These are phyloP conservation scores for Ptychoptera contaminata DNA, from an alignment of 2,888 invertebrate genomes.

Conservation along the genomic window DNA sequence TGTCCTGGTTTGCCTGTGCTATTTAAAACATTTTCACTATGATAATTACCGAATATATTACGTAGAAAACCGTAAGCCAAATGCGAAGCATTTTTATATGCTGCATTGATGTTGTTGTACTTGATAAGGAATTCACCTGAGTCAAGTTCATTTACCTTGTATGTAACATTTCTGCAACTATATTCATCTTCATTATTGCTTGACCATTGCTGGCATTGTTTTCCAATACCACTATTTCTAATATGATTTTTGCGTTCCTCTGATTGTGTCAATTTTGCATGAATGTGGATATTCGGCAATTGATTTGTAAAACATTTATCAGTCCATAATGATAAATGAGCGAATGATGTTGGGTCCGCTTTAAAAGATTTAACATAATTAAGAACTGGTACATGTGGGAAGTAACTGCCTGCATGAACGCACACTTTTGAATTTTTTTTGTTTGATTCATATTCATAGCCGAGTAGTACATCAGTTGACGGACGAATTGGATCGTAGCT, in stretches of 20 bases:
- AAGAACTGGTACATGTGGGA: conserved; percentile 35
- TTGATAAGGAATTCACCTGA: too few relatives aligned
- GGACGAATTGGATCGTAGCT: too few relatives aligned
- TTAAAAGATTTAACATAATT: conserved; percentile 39
- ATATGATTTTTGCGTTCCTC: conserved; percentile 35
- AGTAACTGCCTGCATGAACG: neutral
- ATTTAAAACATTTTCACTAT: neutral
- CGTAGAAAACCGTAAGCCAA: too few relatives aligned
- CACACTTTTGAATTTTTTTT: neutral
- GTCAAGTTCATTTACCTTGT: too few relatives aligned
- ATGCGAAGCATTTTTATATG: too few relatives aligned
- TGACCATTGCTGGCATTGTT: conserved; percentile 25
- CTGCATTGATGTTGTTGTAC: too few relatives aligned
- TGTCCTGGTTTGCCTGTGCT: conserved; percentile 30
- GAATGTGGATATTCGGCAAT: conserved; percentile 22
- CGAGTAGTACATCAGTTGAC: too few relatives aligned
- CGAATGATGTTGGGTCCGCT: conserved; percentile 34
- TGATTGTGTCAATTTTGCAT: conserved; percentile 35
- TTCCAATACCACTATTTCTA: conserved; percentile 29
- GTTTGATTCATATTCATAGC: too few relatives aligned
- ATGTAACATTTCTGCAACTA: too few relatives aligned
- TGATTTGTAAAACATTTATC: conserved; percentile 22
- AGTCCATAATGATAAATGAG: conserved; percentile 35
- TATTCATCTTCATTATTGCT: too few relatives aligned
- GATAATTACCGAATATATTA: too few relatives aligned